These are phyloP conservation scores for Incurvaria masculella DNA, from an alignment of 2,888 invertebrate genomes.

Conservation along the genomic window DNA sequence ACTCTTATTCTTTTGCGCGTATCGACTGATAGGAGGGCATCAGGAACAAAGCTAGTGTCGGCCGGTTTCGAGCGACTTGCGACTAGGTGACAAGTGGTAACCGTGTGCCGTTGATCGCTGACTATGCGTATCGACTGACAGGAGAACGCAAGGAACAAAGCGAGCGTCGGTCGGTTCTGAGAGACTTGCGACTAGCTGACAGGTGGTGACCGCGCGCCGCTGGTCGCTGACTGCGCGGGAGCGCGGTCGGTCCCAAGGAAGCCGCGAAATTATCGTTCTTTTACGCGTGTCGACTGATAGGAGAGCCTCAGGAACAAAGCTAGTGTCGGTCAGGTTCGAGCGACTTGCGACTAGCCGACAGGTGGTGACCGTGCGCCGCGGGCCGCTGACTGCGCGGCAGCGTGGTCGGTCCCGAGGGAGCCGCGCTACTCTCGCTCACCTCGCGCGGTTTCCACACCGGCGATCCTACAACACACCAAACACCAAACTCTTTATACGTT, in stretches of 20 bases:
- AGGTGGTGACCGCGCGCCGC: too few species aligned
- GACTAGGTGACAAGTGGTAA: slow-evolving; percentile 49
- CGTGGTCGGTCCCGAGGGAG: slow-evolving; percentile 26
- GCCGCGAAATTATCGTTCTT: too few species aligned
- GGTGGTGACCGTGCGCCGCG: slow-evolving; percentile 43
- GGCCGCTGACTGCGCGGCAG: slow-evolving; percentile 28
- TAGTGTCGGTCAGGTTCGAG: slow-evolving; percentile 52
- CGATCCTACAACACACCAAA: slow-evolving; percentile 82
- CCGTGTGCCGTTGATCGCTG: too few species aligned
- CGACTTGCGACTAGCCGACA: slow-evolving; percentile 54
- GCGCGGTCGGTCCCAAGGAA: too few species aligned
- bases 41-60: slow-evolving; percentile 32
- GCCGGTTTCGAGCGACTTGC: slow-evolving; percentile 54
- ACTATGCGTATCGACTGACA: too few species aligned
- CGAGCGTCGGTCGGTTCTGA: too few species aligned
- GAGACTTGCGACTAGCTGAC: too few species aligned
- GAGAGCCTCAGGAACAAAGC: slow-evolving; percentile 6
- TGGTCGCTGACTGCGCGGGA: slow-evolving; percentile 34
- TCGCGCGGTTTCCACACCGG: slow-evolving; percentile 99
- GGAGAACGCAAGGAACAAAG: too few species aligned
- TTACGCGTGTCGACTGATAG: too few species aligned
- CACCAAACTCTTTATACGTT: slow-evolving; percentile 50
- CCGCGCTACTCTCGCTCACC: slow-evolving; percentile 57
- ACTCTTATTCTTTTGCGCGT: too few species aligned
- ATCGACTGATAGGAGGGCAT: too few species aligned